Base-by-base conservation (phyloP, 2,113 vertebrate species). In the Gallinago media region DNA sequence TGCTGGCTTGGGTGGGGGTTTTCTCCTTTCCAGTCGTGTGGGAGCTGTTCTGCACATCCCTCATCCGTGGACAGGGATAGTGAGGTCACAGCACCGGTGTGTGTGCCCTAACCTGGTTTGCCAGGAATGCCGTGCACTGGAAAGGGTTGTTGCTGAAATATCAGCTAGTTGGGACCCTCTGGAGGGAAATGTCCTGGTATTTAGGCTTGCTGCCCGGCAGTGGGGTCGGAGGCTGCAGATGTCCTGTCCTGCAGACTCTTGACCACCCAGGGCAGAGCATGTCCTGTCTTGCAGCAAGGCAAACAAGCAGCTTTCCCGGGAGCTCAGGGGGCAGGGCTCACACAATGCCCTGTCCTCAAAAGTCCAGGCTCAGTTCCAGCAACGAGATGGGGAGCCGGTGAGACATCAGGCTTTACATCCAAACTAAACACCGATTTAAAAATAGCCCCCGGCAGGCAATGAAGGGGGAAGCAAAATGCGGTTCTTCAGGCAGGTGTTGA, bases 351-450 rank as follows among this genome's bases (percentile, higher is more conserved):
- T 62, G 32, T 77, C 83, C 72, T 84, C 55, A 56, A 38, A 55
- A 77, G 72, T 5, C 9, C 76, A 22, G 91, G 86, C 79, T 92
- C 13, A 0, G 1, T 79, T 91, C 90, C 95, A 92, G 76, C 73
- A 68, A 11, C 1, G 1, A 78, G 75, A 77, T 71, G 79, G 94
- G 85, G 90, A 90, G 68, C 90, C 0, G 0, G 68, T 12, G 80
- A 81, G 81, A 55, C 40, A 11, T 77, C 83, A 80, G 49, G 7
- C 22, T 81, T 92, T 46, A 49, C 49, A 61, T 94, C 92, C 95
- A 94, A 96, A 68, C 85, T 58, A 92, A 96, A 92, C 74, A 87
- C 17, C 0, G 1, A 79, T 70, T 72, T 95, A 92, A 94, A 92
- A 95, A 92, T 86, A 92, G 86, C 15, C 34, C 68, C 49, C 32